phyloP scores from a whole-genome alignment of 2,888 invertebrate genomes.

The Hydropsyche betteni region DNA sequence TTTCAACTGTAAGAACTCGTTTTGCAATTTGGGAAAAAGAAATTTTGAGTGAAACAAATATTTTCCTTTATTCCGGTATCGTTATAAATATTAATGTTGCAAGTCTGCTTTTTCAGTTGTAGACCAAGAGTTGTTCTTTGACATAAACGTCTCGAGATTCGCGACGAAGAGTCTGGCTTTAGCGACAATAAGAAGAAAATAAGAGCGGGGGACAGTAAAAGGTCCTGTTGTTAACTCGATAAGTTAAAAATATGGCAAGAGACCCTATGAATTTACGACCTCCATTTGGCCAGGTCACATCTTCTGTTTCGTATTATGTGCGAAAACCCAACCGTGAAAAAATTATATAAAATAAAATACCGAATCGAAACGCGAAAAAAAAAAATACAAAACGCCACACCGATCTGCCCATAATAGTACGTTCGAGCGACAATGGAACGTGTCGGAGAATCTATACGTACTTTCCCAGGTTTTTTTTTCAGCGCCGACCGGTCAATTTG shows the following conservation, averaged over 20 bases:
- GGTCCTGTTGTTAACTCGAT: conserved; percentile 45
- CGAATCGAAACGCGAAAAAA: neutral
- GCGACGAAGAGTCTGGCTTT: conserved; percentile 39
- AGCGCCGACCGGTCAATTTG: conserved; percentile 32
- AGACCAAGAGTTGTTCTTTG: too few species aligned
- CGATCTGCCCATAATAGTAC: too few species aligned
- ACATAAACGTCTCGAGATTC: conserved; percentile 10
- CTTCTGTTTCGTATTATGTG: conserved; percentile 39
- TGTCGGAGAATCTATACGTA: neutral
- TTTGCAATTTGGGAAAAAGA: too few species aligned
- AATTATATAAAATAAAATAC: neutral
- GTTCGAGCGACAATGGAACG: neutral
- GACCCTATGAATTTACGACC: conserved; percentile 42
- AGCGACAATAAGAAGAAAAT: conserved; percentile 29
- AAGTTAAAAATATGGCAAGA: conserved; percentile 46
- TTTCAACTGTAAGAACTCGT: too few species aligned
- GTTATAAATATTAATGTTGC: too few species aligned
- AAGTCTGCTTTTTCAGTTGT: too few species aligned
- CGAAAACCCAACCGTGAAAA: neutral
- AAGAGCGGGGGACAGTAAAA: conserved; percentile 31
- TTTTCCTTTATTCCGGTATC: too few species aligned
- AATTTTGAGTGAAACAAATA: too few species aligned
- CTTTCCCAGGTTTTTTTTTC: conserved; percentile 26
- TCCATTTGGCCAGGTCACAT: conserved; percentile 44
- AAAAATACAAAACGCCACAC: neutral